These are phyloP conservation scores for Dichetophora obliterata DNA, from an alignment of 2,888 invertebrate genomes.

Conservation along the genomic window DNA sequence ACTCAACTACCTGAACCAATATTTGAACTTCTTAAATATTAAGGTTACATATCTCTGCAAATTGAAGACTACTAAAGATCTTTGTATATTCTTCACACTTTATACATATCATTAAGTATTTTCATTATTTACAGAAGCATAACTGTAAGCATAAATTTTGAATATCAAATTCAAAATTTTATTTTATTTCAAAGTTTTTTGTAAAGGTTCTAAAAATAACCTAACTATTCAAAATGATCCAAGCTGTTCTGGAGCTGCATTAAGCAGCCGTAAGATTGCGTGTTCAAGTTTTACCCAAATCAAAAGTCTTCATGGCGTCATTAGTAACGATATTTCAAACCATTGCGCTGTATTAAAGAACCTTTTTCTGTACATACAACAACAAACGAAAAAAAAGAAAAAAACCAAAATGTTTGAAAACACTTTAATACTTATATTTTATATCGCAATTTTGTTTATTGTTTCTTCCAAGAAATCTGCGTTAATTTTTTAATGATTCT, in stretches of 20 bases:
- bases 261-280: not conserved
- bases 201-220: slow-evolving; percentile 9
- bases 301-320: slow-evolving; percentile 17
- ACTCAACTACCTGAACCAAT: not conserved
- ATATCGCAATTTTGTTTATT: slow-evolving; percentile 28
- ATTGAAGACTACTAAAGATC: no score
- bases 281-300: slow-evolving; percentile 15
- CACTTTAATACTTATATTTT: slow-evolving; percentile 8
- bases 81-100: not conserved
- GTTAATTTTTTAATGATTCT: slow-evolving; percentile 34
- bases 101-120: slow-evolving; percentile 18
- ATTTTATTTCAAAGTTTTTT: no score
- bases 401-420: not conserved
- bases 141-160: not conserved
- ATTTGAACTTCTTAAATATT: not conserved
- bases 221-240: slow-evolving; percentile 1
- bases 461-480: slow-evolving; percentile 28
- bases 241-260: no score
- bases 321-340: slow-evolving; percentile 13
- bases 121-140: no score
- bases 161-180: no score
- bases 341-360: slow-evolving; percentile 4
- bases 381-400: not conserved
- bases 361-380: not conserved
- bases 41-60: not conserved